Conservation (phyloP, 64 coral and sea anemone species). For the Stichodactyla helianthus region DNA sequence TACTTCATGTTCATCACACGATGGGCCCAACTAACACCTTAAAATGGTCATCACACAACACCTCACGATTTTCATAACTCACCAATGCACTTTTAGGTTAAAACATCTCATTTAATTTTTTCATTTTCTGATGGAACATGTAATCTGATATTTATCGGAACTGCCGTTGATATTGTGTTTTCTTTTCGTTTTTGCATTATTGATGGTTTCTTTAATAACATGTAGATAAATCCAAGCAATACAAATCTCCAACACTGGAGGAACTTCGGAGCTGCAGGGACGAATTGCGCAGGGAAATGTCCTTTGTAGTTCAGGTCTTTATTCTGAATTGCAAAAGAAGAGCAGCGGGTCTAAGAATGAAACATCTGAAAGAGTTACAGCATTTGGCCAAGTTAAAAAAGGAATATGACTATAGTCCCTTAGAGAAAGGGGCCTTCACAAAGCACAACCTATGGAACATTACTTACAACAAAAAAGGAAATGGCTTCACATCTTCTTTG, state of each 20-base stretch:
- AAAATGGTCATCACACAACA: no score
- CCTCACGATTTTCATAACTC: no score
- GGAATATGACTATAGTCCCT: not conserved
- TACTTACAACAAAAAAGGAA: not conserved
- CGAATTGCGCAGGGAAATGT: conserved; percentile 37
- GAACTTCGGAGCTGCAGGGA: conserved; percentile 12
- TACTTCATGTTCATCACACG: no score
- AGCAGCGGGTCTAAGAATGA: conserved; percentile 2
- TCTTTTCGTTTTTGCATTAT: not conserved
- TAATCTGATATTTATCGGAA: no score
- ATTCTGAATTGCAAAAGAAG: conserved; percentile 28
- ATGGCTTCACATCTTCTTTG: not conserved
- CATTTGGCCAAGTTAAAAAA: conserved; percentile 38
- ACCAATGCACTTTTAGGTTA: no score
- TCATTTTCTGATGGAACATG: no score
- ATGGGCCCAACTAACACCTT: no score
- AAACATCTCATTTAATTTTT: no score
- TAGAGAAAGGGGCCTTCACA: conserved; percentile 32
- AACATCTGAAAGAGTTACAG: conserved; percentile 44
- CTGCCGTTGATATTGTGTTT: not conserved
- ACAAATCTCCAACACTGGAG: conserved; percentile 21
- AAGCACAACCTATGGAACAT: conserved; percentile 23
- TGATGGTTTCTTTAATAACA: not conserved
- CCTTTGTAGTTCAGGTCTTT: conserved; percentile 26
- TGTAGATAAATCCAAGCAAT: conserved; percentile 10